These are phyloP conservation scores for Paratilapia polleni DNA, from an alignment of 2,113 vertebrate genomes.

Conservation along the genomic window DNA sequence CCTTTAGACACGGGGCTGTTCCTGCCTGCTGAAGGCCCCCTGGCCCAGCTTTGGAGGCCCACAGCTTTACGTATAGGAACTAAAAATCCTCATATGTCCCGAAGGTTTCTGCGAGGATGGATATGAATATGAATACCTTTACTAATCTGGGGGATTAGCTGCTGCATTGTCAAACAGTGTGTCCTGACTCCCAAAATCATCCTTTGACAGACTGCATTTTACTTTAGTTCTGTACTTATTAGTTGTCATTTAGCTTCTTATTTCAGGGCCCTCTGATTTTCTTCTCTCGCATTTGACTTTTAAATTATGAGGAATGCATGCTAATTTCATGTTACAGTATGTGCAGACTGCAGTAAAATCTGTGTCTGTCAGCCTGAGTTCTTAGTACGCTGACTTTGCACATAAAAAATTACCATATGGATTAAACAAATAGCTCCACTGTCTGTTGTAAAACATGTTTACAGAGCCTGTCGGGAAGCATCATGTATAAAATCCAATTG, in stretches of 20 bases:
- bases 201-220: constrained; percentile 14
- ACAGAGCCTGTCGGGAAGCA: neutral
- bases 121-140: constrained; percentile 63
- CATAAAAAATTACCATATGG: neutral
- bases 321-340: constrained; percentile 6
- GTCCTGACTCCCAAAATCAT: constrained; percentile 22
- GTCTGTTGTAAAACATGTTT: neutral
- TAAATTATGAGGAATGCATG: constrained; percentile 37
- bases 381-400: constrained; percentile 18
- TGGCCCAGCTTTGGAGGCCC: constrained; percentile 29
- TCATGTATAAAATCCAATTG: neutral
- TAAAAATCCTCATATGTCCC: constrained; percentile 39
- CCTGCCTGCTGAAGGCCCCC: constrained; percentile 2
- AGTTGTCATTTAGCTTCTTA: constrained; percentile 47
- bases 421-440: neutral
- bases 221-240: constrained; percentile 2
- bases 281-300: constrained; percentile 38
- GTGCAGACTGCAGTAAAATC: neutral
- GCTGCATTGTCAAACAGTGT: constrained; percentile 49
- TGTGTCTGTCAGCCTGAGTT: constrained; percentile 13
- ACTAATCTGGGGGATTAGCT: constrained; percentile 67
- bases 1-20: neutral
- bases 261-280: constrained; percentile 8
- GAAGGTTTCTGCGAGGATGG: constrained; percentile 49
- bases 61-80: neutral